phyloP scores from a whole-genome alignment of 2,113 vertebrate genomes.

The Siniperca chuatsi region DNA sequence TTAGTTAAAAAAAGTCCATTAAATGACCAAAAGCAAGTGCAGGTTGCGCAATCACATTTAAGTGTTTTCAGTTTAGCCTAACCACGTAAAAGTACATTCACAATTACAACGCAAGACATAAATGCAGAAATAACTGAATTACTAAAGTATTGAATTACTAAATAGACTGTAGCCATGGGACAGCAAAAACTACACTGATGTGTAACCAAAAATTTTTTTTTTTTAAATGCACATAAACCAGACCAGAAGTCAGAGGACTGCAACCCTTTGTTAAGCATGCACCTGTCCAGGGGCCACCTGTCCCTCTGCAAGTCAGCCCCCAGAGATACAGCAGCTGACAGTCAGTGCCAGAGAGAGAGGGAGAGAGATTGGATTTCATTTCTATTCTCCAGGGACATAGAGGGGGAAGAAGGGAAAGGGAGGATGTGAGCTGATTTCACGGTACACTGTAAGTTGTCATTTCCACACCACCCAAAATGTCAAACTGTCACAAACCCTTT shows the following conservation, averaged over 20 bases:
- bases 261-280: conserved; percentile 57
- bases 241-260: conserved; percentile 16
- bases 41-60: neutral
- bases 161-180: neutral
- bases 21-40: neutral
- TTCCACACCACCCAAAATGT: conserved; percentile 42
- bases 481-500: conserved; percentile 4
- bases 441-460: conserved; percentile 62
- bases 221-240: neutral
- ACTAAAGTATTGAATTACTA: neutral
- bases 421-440: conserved; percentile 76
- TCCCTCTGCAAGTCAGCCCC: conserved; percentile 52
- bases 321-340: conserved; percentile 67
- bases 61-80: neutral
- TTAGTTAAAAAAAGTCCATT: neutral
- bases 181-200: neutral
- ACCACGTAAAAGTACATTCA: neutral
- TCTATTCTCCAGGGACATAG: conserved; percentile 49
- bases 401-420: conserved; percentile 31
- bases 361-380: conserved; percentile 61
- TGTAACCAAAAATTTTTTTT: too few species aligned
- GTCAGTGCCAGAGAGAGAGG: conserved; percentile 45
- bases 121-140: neutral
- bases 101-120: neutral
- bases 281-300: conserved; percentile 77